Conservation (phyloP, 2,888 invertebrate species). For the Pandemis corylana region DNA sequence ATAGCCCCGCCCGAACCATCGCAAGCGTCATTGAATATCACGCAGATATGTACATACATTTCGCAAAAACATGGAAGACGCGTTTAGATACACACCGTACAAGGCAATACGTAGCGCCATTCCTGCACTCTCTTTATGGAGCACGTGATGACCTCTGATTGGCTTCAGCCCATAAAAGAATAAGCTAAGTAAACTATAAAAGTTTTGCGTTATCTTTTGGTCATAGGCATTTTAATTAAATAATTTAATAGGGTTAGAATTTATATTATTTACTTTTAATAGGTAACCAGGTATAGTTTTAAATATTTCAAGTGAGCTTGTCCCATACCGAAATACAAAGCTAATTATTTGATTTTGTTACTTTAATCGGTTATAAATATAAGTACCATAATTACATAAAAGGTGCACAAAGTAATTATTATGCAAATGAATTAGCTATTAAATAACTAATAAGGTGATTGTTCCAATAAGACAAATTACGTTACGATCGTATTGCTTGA, state of each 20-base stretch:
- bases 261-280: neutral
- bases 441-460: no score
- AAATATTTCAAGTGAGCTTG: no score
- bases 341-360: no score
- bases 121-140: conserved; percentile 25
- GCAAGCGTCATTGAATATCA: conserved; percentile 65
- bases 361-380: no score
- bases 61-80: neutral
- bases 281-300: neutral
- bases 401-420: no score
- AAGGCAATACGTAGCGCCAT: conserved; percentile 11
- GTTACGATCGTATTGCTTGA: no score
- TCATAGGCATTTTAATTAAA: conserved; percentile 35
- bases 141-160: conserved; percentile 14
- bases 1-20: conserved; percentile 64
- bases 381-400: no score
- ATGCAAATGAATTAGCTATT: no score
- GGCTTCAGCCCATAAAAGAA: conserved; percentile 26
- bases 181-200: conserved; percentile 5
- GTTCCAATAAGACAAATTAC: no score
- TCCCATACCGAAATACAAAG: no score
- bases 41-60: conserved; percentile 3
- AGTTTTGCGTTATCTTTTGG: neutral
- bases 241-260: conserved; percentile 4
- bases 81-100: conserved; percentile 18